Conservation (phyloP, 2,113 vertebrate genomes). For the Amazona vittata region DNA sequence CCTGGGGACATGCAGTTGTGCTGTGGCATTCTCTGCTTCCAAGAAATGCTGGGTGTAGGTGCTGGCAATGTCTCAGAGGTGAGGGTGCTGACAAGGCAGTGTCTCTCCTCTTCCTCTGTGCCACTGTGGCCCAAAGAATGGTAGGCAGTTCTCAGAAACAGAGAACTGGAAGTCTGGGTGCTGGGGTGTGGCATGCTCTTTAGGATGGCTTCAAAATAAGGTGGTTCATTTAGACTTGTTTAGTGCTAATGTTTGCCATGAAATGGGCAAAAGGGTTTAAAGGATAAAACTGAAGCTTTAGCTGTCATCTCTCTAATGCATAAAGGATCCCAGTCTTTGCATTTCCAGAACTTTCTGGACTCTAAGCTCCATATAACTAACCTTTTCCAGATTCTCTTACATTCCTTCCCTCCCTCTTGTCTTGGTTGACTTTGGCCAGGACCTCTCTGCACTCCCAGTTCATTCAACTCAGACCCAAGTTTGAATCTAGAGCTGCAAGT, state of each 20-base stretch:
- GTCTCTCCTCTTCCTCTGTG: background rate
- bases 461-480: background rate
- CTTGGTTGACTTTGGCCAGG: slow-evolving; percentile 47
- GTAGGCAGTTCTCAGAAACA: background rate
- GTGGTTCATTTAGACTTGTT: background rate
- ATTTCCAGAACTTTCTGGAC: background rate
- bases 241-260: background rate
- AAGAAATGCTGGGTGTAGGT: background rate
- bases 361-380: background rate
- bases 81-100: background rate
- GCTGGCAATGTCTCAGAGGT: background rate
- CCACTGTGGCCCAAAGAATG: background rate
- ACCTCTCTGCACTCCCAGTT: background rate
- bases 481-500: background rate
- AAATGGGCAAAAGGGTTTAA: background rate
- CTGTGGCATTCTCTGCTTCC: background rate
- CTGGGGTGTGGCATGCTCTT: background rate
- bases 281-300: background rate
- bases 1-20: background rate
- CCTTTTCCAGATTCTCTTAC: slow-evolving; percentile 22
- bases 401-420: slow-evolving; percentile 11
- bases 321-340: background rate
- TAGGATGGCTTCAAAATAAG: background rate
- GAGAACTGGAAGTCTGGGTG: background rate
- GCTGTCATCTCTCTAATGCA: background rate